Evolutionary conservation across 2,797 vertebrate species (phyloP).

Genomic region (Liasis olivaceus): DNA sequence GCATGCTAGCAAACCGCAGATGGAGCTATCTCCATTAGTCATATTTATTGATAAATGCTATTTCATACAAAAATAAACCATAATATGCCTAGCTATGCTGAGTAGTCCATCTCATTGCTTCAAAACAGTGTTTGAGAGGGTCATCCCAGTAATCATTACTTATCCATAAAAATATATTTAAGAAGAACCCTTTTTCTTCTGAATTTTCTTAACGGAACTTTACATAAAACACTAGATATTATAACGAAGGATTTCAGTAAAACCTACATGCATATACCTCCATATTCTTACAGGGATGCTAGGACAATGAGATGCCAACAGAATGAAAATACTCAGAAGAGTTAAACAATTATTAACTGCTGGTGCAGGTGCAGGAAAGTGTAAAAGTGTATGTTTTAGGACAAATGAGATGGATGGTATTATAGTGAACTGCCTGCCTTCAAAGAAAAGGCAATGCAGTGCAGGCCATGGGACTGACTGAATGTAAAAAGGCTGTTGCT

Average conservation of each 20-base stretch:
- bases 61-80: neutral
- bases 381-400: slow-evolving; percentile 50
- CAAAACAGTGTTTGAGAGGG: neutral
- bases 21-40: no score
- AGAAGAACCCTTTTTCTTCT: neutral
- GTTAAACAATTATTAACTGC: slow-evolving; percentile 33
- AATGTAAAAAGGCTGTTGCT: slow-evolving; percentile 76
- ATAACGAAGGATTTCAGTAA: no score
- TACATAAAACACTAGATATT: neutral
- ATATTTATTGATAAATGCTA: neutral
- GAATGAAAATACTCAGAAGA: neutral
- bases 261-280: neutral
- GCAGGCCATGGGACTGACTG: slow-evolving; percentile 74
- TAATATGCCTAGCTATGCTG: neutral
- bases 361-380: slow-evolving; percentile 26
- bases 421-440: slow-evolving; percentile 70
- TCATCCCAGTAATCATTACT: neutral
- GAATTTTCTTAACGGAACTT: neutral
- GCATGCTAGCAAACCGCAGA: no score
- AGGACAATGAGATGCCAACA: neutral
- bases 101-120: neutral
- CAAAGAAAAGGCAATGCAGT: slow-evolving; percentile 76
- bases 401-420: slow-evolving; percentile 65
- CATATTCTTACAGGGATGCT: neutral
- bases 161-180: neutral